Percentiles rank a stretch among this genome's conserved stretches.
phyloP scores from a whole-genome alignment of 1,140 invertebrate species.

The Bradysia coprophila region DNA sequence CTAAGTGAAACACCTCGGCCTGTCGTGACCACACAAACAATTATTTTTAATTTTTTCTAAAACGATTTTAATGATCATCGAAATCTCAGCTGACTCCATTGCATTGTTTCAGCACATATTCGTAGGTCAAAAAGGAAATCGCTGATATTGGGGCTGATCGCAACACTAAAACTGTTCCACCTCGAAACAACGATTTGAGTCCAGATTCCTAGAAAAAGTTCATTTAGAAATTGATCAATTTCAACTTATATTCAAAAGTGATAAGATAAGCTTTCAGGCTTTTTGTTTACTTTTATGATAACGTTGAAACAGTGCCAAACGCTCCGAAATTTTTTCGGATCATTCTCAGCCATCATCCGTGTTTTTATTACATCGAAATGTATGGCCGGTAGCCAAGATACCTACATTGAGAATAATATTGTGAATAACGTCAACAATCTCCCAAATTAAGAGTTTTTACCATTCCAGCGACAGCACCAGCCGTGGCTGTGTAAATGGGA shows the following conservation, averaged over 20 bases:
- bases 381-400: slow-evolving; percentile 48
- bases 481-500: slow-evolving; percentile 7
- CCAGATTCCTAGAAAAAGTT: slow-evolving; percentile 30
- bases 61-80: no score
- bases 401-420: no score
- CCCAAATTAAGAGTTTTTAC: no score
- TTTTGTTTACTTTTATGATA: slow-evolving; percentile 26
- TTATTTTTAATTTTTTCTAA: no score
- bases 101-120: slow-evolving; percentile 20
- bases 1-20: no score
- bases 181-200: slow-evolving; percentile 31
- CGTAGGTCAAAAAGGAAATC: slow-evolving; percentile 45
- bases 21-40: no score
- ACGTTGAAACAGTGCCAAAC: slow-evolving; percentile 21
- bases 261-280: not conserved
- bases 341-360: slow-evolving; percentile 42
- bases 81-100: no score
- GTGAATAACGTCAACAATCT: no score
- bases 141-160: slow-evolving; percentile 53
- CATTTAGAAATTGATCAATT: not conserved
- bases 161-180: slow-evolving; percentile 32
- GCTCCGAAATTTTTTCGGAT: slow-evolving; percentile 21
- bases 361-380: slow-evolving; percentile 63
- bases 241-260: no score
- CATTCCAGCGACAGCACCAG: slow-evolving; percentile 30